phyloP scores from a whole-genome alignment of 2,113 vertebrate genomes.

The Lasiurus cinereus region DNA sequence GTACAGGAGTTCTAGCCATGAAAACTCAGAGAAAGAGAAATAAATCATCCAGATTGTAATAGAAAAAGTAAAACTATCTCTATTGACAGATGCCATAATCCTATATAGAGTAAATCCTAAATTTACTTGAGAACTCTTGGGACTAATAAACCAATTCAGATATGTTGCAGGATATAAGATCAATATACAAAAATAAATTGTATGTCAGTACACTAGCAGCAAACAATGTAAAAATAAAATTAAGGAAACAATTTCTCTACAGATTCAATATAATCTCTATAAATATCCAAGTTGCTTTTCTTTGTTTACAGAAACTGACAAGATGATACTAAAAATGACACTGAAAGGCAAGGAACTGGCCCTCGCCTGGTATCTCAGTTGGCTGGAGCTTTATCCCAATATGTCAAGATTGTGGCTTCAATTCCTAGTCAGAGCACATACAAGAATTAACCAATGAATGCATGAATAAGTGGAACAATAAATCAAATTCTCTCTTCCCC shows the following conservation, averaged over 20 bases:
- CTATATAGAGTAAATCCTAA: not conserved
- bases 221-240: not conserved
- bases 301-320: not conserved
- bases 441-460: not conserved
- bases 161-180: not conserved
- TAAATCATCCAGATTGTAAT: not conserved
- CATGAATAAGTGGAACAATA: not conserved
- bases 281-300: not conserved
- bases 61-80: not conserved
- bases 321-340: not conserved
- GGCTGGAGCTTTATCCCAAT: not conserved
- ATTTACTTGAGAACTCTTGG: not conserved
- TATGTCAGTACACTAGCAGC: not conserved
- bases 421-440: not conserved
- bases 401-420: not conserved
- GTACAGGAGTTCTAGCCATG: not conserved
- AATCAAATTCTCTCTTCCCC: not conserved
- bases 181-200: not conserved
- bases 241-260: not conserved
- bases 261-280: not conserved
- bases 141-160: not conserved
- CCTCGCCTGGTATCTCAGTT: not conserved
- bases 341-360: not conserved
- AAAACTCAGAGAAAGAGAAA: not conserved
- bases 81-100: not conserved